Conservation (phyloP, 2,888 invertebrate genomes). For the Hypolimnas misippus region DNA sequence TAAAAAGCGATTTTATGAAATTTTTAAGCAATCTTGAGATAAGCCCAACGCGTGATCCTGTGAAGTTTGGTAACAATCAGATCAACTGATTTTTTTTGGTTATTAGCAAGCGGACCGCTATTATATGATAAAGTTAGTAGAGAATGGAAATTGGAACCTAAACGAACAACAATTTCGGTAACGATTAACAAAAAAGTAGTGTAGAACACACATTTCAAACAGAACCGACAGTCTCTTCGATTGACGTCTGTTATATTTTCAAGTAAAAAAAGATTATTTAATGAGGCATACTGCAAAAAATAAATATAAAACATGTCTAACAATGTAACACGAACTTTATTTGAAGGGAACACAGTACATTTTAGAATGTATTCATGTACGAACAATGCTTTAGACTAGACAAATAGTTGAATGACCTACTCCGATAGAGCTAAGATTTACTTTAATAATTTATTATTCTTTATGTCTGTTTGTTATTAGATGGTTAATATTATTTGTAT, state of each 20-base stretch:
- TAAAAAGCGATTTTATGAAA: no score
- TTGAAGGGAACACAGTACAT: neutral
- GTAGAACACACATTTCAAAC: no score
- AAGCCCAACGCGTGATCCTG: no score
- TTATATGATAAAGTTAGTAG: no score
- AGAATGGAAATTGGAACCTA: no score
- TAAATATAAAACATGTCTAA: neutral
- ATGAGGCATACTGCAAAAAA: neutral
- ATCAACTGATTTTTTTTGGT: no score
- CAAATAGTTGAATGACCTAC: conserved; percentile 38
- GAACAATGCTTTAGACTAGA: conserved; percentile 26
- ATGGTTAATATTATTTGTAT: neutral
- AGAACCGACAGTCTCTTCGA: neutral
- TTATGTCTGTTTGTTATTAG: neutral
- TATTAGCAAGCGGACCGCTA: no score
- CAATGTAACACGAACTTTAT: neutral
- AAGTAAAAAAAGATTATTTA: neutral
- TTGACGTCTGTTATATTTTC: no score
- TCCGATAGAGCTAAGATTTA: conserved; percentile 30
- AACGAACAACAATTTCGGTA: no score
- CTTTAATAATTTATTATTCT: conserved; percentile 19
- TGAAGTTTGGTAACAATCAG: no score
- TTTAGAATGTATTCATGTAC: neutral
- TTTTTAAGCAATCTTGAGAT: no score
- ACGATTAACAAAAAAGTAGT: no score